Percentiles rank a stretch among this genome's conserved stretches.
Evolutionary conservation across 2,797 vertebrate species (phyloP).

Genomic region (Euthynnus affinis): DNA sequence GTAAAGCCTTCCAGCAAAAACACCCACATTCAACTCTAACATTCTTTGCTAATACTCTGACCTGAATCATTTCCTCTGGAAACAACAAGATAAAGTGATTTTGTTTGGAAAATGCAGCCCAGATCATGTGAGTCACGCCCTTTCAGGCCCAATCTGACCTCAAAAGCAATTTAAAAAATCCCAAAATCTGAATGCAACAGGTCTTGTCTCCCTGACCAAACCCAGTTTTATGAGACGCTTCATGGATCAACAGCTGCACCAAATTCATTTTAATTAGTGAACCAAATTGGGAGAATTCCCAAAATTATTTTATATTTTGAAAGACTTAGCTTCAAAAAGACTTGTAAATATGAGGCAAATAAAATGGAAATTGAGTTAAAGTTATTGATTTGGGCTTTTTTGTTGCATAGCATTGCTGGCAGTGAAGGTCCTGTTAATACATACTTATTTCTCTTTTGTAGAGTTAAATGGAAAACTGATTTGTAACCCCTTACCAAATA

Average conservation of each 20-base stretch:
- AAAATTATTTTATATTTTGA: constrained; percentile 24
- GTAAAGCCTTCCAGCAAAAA: constrained; percentile 51
- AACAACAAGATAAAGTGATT: constrained; percentile 49
- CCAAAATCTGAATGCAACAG: constrained; percentile 1
- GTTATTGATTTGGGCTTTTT: constrained; percentile 33
- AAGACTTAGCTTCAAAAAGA: constrained; percentile 23
- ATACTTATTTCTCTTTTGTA: constrained; percentile 31
- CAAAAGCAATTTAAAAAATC: constrained; percentile 6
- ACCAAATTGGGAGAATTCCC: constrained; percentile 35
- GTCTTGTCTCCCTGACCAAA: constrained; percentile 16
- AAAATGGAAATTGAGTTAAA: constrained; percentile 50
- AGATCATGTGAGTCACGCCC: not conserved
- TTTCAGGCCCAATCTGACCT: constrained; percentile 18
- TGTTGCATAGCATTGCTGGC: constrained; percentile 30
- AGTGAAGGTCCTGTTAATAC: constrained; percentile 23
- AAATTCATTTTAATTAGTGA: constrained; percentile 38
- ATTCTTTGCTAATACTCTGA: constrained; percentile 62
- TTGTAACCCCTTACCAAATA: constrained; percentile 5
- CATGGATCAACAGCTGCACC: constrained; percentile 44
- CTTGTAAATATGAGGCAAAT: constrained; percentile 25
- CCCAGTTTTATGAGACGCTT: constrained; percentile 28
- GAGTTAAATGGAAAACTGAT: not conserved
- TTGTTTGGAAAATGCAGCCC: constrained; percentile 28
- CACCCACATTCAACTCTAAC: constrained; percentile 34
- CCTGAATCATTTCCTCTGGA: constrained; percentile 69